A percentile compares a stretch with the other conserved stretches of the same genome.
phyloP scores from a whole-genome alignment of 1,140 invertebrate genomes.

The Anastrepha ludens region DNA sequence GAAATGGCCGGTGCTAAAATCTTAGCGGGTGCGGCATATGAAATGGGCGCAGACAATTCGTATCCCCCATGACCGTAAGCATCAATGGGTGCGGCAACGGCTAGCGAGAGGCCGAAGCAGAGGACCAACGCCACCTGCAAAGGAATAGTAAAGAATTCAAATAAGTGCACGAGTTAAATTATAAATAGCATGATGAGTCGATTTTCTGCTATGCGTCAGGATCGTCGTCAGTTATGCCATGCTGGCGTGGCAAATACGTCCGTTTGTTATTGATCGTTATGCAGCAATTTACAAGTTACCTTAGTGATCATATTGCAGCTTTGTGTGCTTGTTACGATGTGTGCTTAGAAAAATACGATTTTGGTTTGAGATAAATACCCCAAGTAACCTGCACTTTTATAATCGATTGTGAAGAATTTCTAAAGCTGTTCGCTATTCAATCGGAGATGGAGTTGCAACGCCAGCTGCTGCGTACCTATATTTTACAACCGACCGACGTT shows the following conservation, averaged over 20 bases:
- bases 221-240: too few species aligned
- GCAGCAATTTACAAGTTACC: conserved; percentile 46
- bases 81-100: conserved; percentile 63
- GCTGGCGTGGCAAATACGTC: background rate
- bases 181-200: background rate
- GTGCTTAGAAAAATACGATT: conserved; percentile 69
- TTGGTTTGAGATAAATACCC: conserved; percentile 71
- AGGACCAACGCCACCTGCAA: conserved; percentile 65
- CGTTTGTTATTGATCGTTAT: background rate
- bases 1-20: conserved; percentile 56
- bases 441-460: conserved; percentile 4
- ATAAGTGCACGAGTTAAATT: background rate
- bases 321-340: conserved; percentile 58
- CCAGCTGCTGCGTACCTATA: background rate
- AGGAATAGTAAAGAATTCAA: background rate
- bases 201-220: background rate
- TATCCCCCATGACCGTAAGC: conserved; percentile 61
- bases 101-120: conserved; percentile 63
- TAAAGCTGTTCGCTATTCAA: background rate
- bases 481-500: background rate
- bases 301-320: conserved; percentile 56
- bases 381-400: conserved; percentile 58
- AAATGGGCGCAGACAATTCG: conserved; percentile 58
- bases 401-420: conserved; percentile 54
- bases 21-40: conserved; percentile 56